Base-by-base conservation (phyloP, 2,113 vertebrate species). In the Gadus macrocephalus region DNA sequence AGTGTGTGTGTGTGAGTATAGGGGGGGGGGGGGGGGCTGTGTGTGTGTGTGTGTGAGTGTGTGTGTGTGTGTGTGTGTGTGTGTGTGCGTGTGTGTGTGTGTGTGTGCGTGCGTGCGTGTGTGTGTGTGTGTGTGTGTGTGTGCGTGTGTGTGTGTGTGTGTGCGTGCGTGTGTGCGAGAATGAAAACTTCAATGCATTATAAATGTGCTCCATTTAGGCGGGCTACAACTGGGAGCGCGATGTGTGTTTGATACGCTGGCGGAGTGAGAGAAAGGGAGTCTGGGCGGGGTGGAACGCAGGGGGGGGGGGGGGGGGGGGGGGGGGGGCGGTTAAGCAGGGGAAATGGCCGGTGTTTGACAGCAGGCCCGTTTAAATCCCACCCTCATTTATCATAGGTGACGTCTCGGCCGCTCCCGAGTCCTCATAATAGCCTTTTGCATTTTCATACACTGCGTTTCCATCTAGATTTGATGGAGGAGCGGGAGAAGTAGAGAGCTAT, bases 201-300 rank as follows among this genome's bases (percentile, higher is more conserved):
- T 90, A 90, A 92, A 92, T 88, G 88, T 87, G 81, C 89, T 89
- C 88, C 89, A 88, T 84, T 90, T 69, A 68, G 85, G 84, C 20
- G 61, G 31, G 66, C 84, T 91, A 90, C 88, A 90, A 85, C 83
- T 80, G 56, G 87, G 83, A 85, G 60, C 68, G 78, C 76, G 70
- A 89, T 84, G 0, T n/a, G 68, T 66, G 77, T 92, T 90, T 64
- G 87, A 92, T 90, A 88, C 85, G 87, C 89, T 72, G 85, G 79
- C 85, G 82, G 77, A 84, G 91, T 85, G 90, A 86, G 69, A 87
- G 87, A 83, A 87, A 89, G 89, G 84, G 86, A 86, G 86, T 85
- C 31, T 35, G 87, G 83, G 78, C 77, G 61, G 22, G 53, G 68
- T 58, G 55, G 55, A 20, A 20, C 20, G 20, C 20, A n/a, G n/a